Evolutionary conservation across 2,113 vertebrate genomes (phyloP).

Genomic region (Carassius gibelio): DNA sequence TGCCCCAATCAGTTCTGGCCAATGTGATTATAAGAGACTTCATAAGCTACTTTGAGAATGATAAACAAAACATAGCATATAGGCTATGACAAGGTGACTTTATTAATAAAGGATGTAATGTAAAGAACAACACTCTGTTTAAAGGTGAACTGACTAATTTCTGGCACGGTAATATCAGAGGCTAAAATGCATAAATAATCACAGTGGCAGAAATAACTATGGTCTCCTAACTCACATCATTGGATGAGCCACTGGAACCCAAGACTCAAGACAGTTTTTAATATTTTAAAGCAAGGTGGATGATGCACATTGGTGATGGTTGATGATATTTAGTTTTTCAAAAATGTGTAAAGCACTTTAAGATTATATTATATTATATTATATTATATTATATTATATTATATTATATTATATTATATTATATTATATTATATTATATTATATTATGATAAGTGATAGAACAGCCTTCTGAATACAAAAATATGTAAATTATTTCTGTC

Average conservation of each 20-base stretch:
- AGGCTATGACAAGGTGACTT: neutral
- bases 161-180: neutral
- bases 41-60: conserved; percentile 17
- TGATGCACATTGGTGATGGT: no score
- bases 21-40: conserved; percentile 19
- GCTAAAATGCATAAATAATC: neutral
- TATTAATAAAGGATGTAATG: neutral
- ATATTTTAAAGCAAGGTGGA: no score
- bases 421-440: no score
- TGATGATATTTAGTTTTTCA: no score
- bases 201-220: neutral
- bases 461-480: no score
- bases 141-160: neutral
- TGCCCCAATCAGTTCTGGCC: conserved; percentile 12
- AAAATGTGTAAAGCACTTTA: no score
- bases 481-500: no score
- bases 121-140: neutral
- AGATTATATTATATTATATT: no score
- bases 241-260: neutral
- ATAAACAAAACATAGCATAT: neutral
- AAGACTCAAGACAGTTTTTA: neutral
- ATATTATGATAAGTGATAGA: no score
- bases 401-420: no score
- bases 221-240: neutral
- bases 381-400: no score